These are phyloP conservation scores for Calosoma granatense DNA, from an alignment of 1,140 invertebrate genomes.

Conservation along the genomic window DNA sequence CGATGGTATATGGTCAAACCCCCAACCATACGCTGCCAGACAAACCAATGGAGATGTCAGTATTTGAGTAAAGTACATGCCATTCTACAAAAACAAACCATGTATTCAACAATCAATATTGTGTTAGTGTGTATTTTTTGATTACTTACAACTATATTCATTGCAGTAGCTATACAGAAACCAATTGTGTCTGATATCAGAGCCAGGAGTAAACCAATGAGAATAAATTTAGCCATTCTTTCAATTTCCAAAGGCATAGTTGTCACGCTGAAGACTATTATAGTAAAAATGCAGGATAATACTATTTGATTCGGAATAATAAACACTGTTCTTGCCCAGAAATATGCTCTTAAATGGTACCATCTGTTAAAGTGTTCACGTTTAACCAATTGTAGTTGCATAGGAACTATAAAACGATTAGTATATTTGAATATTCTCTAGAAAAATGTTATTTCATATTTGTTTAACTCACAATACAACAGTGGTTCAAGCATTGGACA, in stretches of 20 bases:
- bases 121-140: too few relatives aligned
- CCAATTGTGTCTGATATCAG: conserved; percentile 68
- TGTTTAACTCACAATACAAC: conserved; percentile 54
- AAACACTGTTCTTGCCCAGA: conserved; percentile 70
- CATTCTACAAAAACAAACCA: too few relatives aligned
- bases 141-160: conserved; percentile 63
- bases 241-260: conserved; percentile 71
- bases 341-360: conserved; percentile 86
- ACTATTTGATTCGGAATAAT: conserved; percentile 59
- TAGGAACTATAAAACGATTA: conserved; percentile 58
- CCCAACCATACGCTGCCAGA: conserved; percentile 65
- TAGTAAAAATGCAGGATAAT: conserved; percentile 65
- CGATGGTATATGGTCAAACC: conserved; percentile 48
- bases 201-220: conserved; percentile 53
- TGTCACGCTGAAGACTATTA: conserved; percentile 76
- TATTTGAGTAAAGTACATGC: too few relatives aligned
- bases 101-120: not conserved
- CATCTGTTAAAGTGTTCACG: conserved; percentile 90
- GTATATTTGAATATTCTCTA: not conserved
- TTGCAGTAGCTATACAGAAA: conserved; percentile 54
- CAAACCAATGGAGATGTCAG: conserved; percentile 65
- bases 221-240: conserved; percentile 59
- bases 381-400: conserved; percentile 75
- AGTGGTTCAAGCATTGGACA: conserved; percentile 69
- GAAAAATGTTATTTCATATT: too few relatives aligned